These are phyloP conservation scores for Brenthis ino DNA, from an alignment of 2,888 invertebrate species.

Conservation along the genomic window DNA sequence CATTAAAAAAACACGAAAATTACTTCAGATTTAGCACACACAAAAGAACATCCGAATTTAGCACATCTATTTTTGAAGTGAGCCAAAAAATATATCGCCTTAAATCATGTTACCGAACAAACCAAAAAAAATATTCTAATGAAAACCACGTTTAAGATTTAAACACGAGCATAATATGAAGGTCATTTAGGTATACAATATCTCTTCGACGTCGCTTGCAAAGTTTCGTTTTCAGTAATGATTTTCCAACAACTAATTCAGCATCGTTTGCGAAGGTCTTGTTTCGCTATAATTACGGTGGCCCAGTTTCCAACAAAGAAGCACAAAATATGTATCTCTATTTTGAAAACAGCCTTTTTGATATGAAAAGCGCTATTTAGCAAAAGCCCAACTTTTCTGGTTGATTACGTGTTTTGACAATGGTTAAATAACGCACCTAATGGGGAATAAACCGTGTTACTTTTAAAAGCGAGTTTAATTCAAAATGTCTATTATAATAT, in stretches of 20 bases:
- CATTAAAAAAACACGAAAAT: too few species aligned
- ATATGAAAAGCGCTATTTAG: slow-evolving; percentile 14
- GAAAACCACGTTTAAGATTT: too few species aligned
- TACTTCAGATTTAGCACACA: too few species aligned
- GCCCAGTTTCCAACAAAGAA: slow-evolving; percentile 32
- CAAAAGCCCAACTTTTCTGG: slow-evolving; percentile 18
- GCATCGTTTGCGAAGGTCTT: slow-evolving; percentile 21
- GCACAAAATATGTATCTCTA: slow-evolving; percentile 27
- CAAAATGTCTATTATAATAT: not conserved
- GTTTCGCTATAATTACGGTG: slow-evolving; percentile 29
- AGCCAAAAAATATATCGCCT: too few species aligned
- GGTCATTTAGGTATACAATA: not conserved
- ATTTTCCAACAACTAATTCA: slow-evolving; percentile 25
- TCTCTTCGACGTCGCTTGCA: not conserved
- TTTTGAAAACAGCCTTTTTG: slow-evolving; percentile 23
- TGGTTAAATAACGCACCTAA: slow-evolving; percentile 4
- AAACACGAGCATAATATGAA: too few species aligned
- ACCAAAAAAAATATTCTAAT: too few species aligned
- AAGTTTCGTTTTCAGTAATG: not conserved
- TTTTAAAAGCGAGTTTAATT: not conserved
- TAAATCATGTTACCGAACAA: too few species aligned
- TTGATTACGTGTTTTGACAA: slow-evolving; percentile 8
- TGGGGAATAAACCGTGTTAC: not conserved
- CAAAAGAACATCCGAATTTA: too few species aligned
- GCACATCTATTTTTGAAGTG: too few species aligned